Percentiles rank a stretch among this genome's conserved stretches.
These are phyloP conservation scores for Luperina nickerlii DNA, from an alignment of 2,888 invertebrate species.

Conservation along the genomic window DNA sequence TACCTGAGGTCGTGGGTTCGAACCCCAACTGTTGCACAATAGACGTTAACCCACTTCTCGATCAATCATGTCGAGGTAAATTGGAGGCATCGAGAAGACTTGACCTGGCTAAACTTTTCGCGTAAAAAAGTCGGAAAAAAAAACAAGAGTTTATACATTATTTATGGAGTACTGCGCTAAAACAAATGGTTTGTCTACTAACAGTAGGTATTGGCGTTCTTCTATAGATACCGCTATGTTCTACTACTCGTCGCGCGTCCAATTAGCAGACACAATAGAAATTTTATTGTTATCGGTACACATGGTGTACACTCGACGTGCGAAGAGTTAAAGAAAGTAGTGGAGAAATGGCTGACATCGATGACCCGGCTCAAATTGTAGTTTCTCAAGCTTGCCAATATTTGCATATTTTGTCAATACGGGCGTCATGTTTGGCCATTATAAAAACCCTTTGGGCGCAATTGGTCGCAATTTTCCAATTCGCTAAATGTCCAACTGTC, in stretches of 20 bases:
- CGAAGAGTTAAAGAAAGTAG: constrained; percentile 38
- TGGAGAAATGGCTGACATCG: constrained; percentile 33
- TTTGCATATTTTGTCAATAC: constrained; percentile 33
- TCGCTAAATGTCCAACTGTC: no score
- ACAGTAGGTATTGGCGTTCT: constrained; percentile 31
- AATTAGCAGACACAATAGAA: no score
- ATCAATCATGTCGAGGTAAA: background rate
- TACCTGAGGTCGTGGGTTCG: background rate
- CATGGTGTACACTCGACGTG: no score
- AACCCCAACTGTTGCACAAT: constrained; percentile 2
- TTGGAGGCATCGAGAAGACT: background rate
- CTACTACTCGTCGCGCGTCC: no score
- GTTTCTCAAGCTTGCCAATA: constrained; percentile 27
- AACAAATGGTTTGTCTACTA: background rate
- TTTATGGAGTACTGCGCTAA: constrained; percentile 6
- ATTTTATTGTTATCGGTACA: no score
- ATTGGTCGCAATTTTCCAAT: no score
- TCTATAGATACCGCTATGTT: constrained; percentile 46
- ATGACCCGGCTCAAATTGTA: constrained; percentile 16
- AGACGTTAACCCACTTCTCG: background rate
- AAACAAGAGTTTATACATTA: background rate
- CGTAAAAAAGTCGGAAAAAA: background rate
- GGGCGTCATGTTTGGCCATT: background rate
- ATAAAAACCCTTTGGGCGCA: no score
- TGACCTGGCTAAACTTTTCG: background rate